Base-by-base conservation (phyloP, 1,140 invertebrate genomes). In the Trachelipus rathkii region DNA sequence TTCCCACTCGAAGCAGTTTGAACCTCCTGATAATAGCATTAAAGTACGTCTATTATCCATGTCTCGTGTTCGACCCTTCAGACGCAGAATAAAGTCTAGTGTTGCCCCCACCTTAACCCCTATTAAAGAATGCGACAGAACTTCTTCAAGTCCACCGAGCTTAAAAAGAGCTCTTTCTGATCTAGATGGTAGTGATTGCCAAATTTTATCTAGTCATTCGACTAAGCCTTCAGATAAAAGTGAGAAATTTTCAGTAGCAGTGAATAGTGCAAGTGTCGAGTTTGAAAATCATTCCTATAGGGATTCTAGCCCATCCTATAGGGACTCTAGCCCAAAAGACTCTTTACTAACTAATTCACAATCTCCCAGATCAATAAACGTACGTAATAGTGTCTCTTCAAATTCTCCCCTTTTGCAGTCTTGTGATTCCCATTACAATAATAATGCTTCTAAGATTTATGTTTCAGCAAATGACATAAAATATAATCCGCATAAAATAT, bases 41-140 rank as follows among this genome's bases (percentile, higher is more conserved):
- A 76, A 78, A 44, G 79, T 81, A 33, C 72, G 77, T 19, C 60
- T 78, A 19, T 73, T 81, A 53, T 71, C 79, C 9, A 50, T 81
- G 43, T 75, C 79, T 13, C 74, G 79, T 10, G 77, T 77, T 21
- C 72, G 79, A 24, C 74, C 79, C 13, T 77, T 75, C 23, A 71
- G 79, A 2, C 75, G 79, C 3, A 60, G 79, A 10, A 46, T 78
- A 7, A 76, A 77, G 13, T 81, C 79, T n/a, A 81, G 79, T 50
- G 78, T 81, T 60, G 79, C 73, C 0, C 79, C 79, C 0, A 77
- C 78, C 53, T 71, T 81, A 10, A 78, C 79, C 7, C 79, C 79
- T 33, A 81, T 81, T 72, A 81, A 81, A 45, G 79, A 81, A 44
- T 81, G 79, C 45, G 79, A 81, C 46, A 72, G 75, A 45, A 77